These are phyloP conservation scores for Caerostris darwini DNA, from an alignment of 1,140 invertebrate genomes.

Conservation along the genomic window DNA sequence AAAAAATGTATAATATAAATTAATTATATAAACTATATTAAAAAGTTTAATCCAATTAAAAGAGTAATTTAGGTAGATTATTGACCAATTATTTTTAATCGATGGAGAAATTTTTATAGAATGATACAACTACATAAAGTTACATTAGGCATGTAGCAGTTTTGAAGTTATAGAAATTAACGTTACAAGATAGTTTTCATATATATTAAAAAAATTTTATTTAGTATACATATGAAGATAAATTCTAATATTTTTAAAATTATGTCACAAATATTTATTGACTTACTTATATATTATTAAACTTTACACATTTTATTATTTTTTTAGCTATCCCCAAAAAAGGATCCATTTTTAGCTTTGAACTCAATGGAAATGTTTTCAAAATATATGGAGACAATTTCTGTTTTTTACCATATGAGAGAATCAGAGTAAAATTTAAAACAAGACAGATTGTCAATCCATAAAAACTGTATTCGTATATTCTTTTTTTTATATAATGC, in stretches of 20 bases:
- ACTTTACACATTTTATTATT: conserved; percentile 79
- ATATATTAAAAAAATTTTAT: neutral
- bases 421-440: conserved; percentile 88
- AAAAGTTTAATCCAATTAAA: no score
- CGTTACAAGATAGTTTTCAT: neutral
- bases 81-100: no score
- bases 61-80: no score
- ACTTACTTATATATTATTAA: neutral
- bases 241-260: conserved; percentile 56
- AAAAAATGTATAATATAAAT: no score
- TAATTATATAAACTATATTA: no score
- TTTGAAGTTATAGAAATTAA: neutral
- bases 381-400: conserved; percentile 88
- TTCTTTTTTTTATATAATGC: neutral
- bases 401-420: conserved; percentile 85
- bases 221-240: neutral
- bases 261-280: conserved; percentile 68
- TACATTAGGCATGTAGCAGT: conserved; percentile 3
- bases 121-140: neutral
- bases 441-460: conserved; percentile 79
- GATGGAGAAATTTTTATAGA: no score
- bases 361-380: conserved; percentile 84
- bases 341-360: conserved; percentile 86
- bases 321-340: conserved; percentile 87
- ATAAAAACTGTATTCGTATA: neutral